These are phyloP conservation scores for Endotricha flammealis DNA, from an alignment of 2,888 invertebrate genomes.

Conservation along the genomic window DNA sequence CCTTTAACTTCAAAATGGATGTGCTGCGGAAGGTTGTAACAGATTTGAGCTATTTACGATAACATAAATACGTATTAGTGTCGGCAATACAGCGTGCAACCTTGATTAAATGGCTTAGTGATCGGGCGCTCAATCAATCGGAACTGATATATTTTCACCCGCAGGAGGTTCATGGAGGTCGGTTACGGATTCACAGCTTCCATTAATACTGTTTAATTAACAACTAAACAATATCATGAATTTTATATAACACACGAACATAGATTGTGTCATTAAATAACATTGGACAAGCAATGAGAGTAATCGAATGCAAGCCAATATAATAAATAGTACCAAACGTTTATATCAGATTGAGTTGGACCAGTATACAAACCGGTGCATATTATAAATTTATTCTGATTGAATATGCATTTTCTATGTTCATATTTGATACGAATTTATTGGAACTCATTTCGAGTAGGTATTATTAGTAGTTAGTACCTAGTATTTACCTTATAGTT, in stretches of 20 bases:
- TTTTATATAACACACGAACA: too few species aligned
- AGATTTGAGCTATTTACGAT: conserved; percentile 15
- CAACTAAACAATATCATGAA: conserved; percentile 29
- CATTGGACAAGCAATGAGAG: too few species aligned
- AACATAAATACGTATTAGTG: conserved; percentile 18
- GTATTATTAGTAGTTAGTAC: too few species aligned
- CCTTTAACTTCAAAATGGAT: too few species aligned
- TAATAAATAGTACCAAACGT: too few species aligned
- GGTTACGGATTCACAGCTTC: conserved; percentile 38
- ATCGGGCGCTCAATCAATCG: conserved; percentile 50
- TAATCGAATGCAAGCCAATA: background rate
- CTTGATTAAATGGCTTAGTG: conserved; percentile 52
- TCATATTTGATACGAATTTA: too few species aligned
- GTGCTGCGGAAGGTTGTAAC: conserved; percentile 4
- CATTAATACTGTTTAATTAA: conserved; percentile 45
- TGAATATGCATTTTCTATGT: too few species aligned
- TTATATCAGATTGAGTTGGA: too few species aligned
- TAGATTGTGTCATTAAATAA: background rate
- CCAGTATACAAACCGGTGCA: too few species aligned
- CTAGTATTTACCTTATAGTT: too few species aligned
- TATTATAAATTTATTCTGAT: too few species aligned
- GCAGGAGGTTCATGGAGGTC: conserved; percentile 32
- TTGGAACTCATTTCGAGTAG: too few species aligned
- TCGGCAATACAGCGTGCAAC: conserved; percentile 40
- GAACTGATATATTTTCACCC: conserved; percentile 45